Conservation (phyloP, 2,888 invertebrate genomes). For the Aporophyla nigra region DNA sequence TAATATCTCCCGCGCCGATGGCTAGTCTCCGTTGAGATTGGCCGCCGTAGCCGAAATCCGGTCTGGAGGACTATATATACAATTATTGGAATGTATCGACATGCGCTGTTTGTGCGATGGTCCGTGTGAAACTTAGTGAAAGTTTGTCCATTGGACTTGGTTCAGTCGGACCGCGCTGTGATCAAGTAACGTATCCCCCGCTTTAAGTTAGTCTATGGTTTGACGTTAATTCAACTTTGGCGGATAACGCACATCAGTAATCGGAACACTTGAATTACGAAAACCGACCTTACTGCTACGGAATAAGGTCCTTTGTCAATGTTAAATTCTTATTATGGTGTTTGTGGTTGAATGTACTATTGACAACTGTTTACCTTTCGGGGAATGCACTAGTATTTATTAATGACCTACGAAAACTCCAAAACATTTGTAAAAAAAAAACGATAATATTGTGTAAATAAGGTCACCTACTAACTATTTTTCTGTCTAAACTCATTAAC, state of each 20-base stretch:
- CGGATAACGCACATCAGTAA: background rate
- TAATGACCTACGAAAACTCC: slow-evolving; percentile 3
- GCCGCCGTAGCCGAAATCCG: too few species aligned
- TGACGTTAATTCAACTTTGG: too few species aligned
- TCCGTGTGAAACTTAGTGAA: too few species aligned
- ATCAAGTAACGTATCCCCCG: too few species aligned
- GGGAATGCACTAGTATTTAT: background rate
- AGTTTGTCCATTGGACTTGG: too few species aligned
- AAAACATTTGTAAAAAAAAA: background rate
- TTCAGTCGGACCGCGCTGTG: too few species aligned
- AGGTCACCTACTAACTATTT: slow-evolving; percentile 23
- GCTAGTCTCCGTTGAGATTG: too few species aligned
- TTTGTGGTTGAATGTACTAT: background rate
- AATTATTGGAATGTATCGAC: too few species aligned
- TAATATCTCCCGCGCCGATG: too few species aligned
- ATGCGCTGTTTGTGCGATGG: too few species aligned
- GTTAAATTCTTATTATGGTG: background rate
- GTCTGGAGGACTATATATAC: too few species aligned
- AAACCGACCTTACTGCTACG: background rate
- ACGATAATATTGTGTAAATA: background rate
- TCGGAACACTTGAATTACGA: background rate
- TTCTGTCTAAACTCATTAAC: slow-evolving; percentile 33
- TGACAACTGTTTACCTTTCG: background rate
- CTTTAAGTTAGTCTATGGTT: too few species aligned
- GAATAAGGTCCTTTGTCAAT: background rate